Base-by-base conservation (phyloP, 2,797 vertebrate genomes). In the Anguilla megastoma region DNA sequence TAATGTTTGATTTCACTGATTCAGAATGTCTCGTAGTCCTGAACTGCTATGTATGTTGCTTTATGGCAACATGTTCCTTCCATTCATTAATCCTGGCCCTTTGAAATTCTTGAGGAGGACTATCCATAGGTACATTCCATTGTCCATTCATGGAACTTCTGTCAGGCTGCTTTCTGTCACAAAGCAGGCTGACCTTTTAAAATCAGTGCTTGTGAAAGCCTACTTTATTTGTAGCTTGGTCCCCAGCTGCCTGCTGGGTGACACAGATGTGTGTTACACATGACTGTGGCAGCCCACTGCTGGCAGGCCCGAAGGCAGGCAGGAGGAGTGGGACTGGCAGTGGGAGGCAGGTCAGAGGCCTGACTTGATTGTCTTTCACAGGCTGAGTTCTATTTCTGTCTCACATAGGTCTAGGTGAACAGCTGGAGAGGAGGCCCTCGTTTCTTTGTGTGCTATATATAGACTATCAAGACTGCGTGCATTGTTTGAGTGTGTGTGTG, bases 341-440 rank as follows among this genome's bases (percentile, higher is more conserved):
- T 45, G 41, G 41, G 41, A 45, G 41, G 41, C 41, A 45, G 41
- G 41, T 45, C 30, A 1, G 66, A 33, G 1, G 52, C 36, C 48
- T 80, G 52, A 71, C 41, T 87, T 86, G 69, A 45, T 82, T 87
- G 86, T 85, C 87, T 83, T 89, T 89, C 86, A 79, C 45, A n/a
- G 8, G 79, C 8, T 41, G 1, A 21, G 45, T 87, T 87, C 58
- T 88, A 30, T 88, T 90, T 58, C 45, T 89, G 85, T 88, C 82
- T 86, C 69, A 79, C 87, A 52, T 84, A 24, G 74, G 82, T 76
- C 9, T 80, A 76, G 52, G 24, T 60, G 30, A 56, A 80, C 76
- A 88, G 89, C 87, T 90, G 84, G 48, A 54, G 50, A 24, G 24
- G 41, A 2, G 33, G 74, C 52, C 63, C 50, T 88, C n/a, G 21